Evolutionary conservation across 2,113 vertebrate species (phyloP), one percentile per base, ranked within the genome.

Genomic region (Emberiza fucata): DNA sequence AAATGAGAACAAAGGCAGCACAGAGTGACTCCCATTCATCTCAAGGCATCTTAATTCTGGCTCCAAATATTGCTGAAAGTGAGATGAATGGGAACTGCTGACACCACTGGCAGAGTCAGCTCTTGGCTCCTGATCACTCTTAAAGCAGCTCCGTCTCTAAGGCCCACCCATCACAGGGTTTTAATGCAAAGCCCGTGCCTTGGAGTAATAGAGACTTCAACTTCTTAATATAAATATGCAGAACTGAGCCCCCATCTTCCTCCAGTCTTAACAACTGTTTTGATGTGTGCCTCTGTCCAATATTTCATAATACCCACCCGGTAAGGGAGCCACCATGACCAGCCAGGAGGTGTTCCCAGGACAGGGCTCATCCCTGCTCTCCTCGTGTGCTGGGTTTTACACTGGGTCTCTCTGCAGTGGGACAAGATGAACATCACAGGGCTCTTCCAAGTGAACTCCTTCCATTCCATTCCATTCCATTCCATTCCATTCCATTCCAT

Each of bases 321-420:
- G 19, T 1, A 93, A 44, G 28, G 40, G 56, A 90, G 50, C 71
- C 64, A 81, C 40, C 29, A 29, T 37, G 56, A 51, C 35, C 75
- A 69, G 1, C 33, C 81, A 90, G 78, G 50, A 69, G 90, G 14
- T 72, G 96, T 73, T 57, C 69, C 86, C 84, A 90, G 80, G 53
- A 33, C 5, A 83, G 48, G 31, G 60, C 14, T 73, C 59, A 40
- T 53, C 20, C 28, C 22, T 79, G 78, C n/a, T 61, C 70, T 59
- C 31, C 2, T 1, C 6, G 2, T 10, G 8, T 47, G 54, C 27
- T 81, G 57, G 2, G 3, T 23, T 86, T 42, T 45, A 21, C 76
- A 23, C 7, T 44, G 13, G 4, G 1, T 2, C 33, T 42, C 31
- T 50, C 20, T 51, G 12, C n/a, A 39, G 13, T 7, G 63, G 22